phyloP scores from a whole-genome alignment of 2,888 invertebrate genomes.

The Trissolcus japonicus region DNA sequence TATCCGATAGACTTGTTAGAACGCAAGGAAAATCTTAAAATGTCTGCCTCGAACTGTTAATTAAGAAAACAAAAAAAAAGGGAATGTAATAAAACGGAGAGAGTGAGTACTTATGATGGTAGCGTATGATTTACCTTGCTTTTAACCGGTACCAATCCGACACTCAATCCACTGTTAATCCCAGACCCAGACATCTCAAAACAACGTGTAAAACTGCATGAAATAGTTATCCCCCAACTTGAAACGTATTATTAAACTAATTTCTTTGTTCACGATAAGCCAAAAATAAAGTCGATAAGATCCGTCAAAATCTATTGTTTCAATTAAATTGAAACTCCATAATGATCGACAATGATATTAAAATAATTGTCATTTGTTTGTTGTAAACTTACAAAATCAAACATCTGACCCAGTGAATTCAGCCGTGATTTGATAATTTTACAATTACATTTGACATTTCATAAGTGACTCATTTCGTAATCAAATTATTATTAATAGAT shows the following conservation, averaged over 20 bases:
- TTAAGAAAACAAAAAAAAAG: neutral
- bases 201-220: neutral
- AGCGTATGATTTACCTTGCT: constrained; percentile 14
- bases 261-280: neutral
- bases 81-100: neutral
- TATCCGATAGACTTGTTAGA: constrained; percentile 85
- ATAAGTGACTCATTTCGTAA: neutral
- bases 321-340: no score
- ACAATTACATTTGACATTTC: no score
- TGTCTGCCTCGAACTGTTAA: constrained; percentile 97
- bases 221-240: neutral
- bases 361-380: no score
- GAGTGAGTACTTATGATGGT: neutral
- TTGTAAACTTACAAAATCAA: no score
- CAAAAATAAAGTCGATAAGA: no score
- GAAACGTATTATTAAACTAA: neutral
- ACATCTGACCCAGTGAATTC: no score
- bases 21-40: constrained; percentile 93
- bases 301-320: no score
- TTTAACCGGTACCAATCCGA: constrained; percentile 15
- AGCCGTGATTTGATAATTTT: no score
- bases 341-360: no score
- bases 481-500: neutral
- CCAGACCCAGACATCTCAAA: neutral
- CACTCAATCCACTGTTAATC: neutral